Evolutionary conservation across 2,113 vertebrate species (phyloP).

Genomic region (Alces alces): DNA sequence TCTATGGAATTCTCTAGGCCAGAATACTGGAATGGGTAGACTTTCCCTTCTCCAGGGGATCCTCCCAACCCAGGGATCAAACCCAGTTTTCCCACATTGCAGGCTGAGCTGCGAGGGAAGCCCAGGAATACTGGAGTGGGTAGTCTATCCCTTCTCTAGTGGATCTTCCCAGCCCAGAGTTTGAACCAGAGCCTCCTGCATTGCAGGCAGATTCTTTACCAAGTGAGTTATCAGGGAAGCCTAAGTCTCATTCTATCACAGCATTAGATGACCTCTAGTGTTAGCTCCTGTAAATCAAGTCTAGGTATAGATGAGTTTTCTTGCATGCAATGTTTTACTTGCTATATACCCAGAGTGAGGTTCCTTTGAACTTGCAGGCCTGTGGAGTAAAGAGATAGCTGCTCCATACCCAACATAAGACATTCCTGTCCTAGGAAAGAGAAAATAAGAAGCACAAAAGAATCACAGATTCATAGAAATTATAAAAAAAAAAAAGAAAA

Average conservation of each 20-base stretch:
- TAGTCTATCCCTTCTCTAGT: neutral
- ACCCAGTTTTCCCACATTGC: neutral
- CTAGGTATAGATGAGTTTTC: neutral
- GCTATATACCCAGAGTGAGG: neutral
- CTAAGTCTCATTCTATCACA: neutral
- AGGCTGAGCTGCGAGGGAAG: neutral
- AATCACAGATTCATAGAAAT: neutral
- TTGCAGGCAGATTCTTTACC: neutral
- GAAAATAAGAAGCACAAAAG: neutral
- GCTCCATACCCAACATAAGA: neutral
- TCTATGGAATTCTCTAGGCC: neutral
- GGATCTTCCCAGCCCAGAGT: rapidly evolving
- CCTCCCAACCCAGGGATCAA: neutral
- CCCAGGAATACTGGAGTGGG: neutral
- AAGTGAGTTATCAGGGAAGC: neutral
- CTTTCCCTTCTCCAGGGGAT: neutral
- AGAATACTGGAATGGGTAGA: neutral
- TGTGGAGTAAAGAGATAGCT: neutral
- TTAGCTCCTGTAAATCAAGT: neutral
- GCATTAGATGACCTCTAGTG: neutral
- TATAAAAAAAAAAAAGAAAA: neutral
- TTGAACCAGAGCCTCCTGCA: rapidly evolving
- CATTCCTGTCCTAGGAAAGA: neutral
- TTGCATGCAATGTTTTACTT: neutral
- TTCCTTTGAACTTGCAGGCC: neutral